Evolutionary conservation across 2,888 invertebrate genomes (phyloP).

Genomic region (Apamea monoglypha): DNA sequence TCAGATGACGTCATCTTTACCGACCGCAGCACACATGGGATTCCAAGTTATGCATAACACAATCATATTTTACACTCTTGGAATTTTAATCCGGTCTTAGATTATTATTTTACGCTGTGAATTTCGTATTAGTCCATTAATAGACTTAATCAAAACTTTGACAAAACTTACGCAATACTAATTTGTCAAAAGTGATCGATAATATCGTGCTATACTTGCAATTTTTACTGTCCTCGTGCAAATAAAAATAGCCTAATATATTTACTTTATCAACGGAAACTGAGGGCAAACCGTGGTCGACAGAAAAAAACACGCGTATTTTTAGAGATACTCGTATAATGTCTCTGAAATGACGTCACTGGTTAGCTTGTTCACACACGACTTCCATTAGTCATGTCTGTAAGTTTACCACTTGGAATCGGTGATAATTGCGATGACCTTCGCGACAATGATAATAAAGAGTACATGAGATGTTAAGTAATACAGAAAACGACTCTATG

Average conservation of each 20-base stretch:
- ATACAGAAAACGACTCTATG: slow-evolving; percentile 43
- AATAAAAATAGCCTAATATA: slow-evolving; percentile 1
- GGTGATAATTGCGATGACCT: slow-evolving; percentile 80
- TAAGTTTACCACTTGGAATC: slow-evolving; percentile 74
- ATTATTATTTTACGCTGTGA: background rate
- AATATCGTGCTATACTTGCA: background rate
- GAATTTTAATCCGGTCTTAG: slow-evolving; percentile 12
- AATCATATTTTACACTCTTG: slow-evolving; percentile 6
- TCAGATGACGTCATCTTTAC: slow-evolving; percentile 74
- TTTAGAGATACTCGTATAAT: slow-evolving; percentile 46
- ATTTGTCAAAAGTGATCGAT: background rate
- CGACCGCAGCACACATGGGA: slow-evolving; percentile 54
- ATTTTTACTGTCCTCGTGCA: background rate
- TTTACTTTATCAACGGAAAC: slow-evolving; percentile 31
- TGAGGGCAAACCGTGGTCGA: background rate
- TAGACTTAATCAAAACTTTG: background rate
- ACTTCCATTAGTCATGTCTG: slow-evolving; percentile 76
- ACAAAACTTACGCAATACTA: background rate
- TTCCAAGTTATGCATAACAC: slow-evolving; percentile 13
- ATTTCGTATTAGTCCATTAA: background rate
- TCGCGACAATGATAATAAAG: slow-evolving; percentile 68
- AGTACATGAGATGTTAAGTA: slow-evolving; percentile 61
- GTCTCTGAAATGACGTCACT: slow-evolving; percentile 46
- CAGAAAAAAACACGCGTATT: slow-evolving; percentile 38
- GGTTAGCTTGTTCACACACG: slow-evolving; percentile 56